phyloP scores from a whole-genome alignment of 2,797 vertebrate genomes.

The Microctenopoma steveboyesi region DNA sequence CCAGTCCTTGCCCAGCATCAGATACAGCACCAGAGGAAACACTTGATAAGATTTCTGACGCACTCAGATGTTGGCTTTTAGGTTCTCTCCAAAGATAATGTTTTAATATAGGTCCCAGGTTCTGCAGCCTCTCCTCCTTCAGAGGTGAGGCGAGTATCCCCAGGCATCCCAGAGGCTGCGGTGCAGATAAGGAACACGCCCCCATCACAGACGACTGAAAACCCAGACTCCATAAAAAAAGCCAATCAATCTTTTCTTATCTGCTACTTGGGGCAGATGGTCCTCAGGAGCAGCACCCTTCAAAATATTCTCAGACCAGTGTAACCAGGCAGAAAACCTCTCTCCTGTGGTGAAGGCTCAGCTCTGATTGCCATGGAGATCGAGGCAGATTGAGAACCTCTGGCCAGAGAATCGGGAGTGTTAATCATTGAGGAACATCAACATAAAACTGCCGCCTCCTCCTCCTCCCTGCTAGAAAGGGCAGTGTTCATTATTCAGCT shows the following conservation, averaged over 20 bases:
- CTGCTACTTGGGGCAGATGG: constrained; percentile 41
- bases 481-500: constrained; percentile 59
- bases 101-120: constrained; percentile 10
- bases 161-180: constrained; percentile 26
- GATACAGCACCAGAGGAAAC: constrained; percentile 37
- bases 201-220: constrained; percentile 31
- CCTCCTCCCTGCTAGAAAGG: constrained; percentile 43
- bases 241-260: constrained; percentile 56
- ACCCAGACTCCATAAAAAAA: constrained; percentile 37
- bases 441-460: constrained; percentile 34
- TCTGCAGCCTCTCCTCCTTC: constrained; percentile 15
- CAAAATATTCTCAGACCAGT: constrained; percentile 30
- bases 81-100: constrained; percentile 34
- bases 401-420: constrained; percentile 21
- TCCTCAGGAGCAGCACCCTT: constrained; percentile 4
- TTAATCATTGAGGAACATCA: constrained; percentile 70
- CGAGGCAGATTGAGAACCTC: constrained; percentile 47
- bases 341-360: constrained; percentile 26
- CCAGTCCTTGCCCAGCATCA: background rate
- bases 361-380: constrained; percentile 66
- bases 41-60: constrained; percentile 39
- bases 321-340: constrained; percentile 45
- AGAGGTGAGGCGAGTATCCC: constrained; percentile 10
- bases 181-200: constrained; percentile 51
- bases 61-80: constrained; percentile 13